phyloP scores from a whole-genome alignment of 2,888 invertebrate species.

The Amblyteles armatorius region DNA sequence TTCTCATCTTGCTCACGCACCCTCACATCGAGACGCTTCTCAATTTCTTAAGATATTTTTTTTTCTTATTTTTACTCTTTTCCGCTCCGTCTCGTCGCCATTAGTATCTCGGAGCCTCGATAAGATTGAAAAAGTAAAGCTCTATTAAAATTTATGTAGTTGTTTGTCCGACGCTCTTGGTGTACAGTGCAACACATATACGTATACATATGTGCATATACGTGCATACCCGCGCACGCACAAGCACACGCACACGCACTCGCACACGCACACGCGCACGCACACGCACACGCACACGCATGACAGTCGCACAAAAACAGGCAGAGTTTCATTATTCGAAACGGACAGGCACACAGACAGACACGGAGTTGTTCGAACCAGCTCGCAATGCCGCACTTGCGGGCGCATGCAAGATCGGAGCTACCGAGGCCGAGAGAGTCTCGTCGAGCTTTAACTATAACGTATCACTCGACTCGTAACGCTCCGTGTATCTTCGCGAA shows the following conservation, averaged over 20 bases:
- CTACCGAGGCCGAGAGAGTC: slow-evolving; percentile 27
- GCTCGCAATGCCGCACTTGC: slow-evolving; percentile 7
- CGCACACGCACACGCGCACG: too few relatives aligned
- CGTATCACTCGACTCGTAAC: slow-evolving; percentile 11
- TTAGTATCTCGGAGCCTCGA: slow-evolving; percentile 69
- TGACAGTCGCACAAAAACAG: too few relatives aligned
- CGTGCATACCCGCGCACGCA: too few relatives aligned
- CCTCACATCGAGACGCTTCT: background rate
- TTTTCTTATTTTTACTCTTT: slow-evolving; percentile 16
- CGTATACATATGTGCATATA: background rate
- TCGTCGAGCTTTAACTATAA: slow-evolving; percentile 9
- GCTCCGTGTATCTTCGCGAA: slow-evolving; percentile 33
- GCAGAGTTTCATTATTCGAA: background rate
- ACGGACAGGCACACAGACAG: background rate
- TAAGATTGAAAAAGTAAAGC: slow-evolving; percentile 75
- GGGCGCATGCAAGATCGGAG: slow-evolving; percentile 36
- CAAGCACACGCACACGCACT: too few relatives aligned
- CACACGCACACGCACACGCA: too few relatives aligned
- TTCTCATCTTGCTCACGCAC: background rate
- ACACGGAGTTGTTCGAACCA: slow-evolving; percentile 5
- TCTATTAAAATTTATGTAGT: slow-evolving; percentile 77
- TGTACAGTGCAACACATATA: background rate
- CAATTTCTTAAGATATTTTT: background rate
- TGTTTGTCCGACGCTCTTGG: slow-evolving; percentile 71
- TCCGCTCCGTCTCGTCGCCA: slow-evolving; percentile 31